Evolutionary conservation across 2,113 vertebrate species (phyloP).

Genomic region (Phodopus roborovskii): DNA sequence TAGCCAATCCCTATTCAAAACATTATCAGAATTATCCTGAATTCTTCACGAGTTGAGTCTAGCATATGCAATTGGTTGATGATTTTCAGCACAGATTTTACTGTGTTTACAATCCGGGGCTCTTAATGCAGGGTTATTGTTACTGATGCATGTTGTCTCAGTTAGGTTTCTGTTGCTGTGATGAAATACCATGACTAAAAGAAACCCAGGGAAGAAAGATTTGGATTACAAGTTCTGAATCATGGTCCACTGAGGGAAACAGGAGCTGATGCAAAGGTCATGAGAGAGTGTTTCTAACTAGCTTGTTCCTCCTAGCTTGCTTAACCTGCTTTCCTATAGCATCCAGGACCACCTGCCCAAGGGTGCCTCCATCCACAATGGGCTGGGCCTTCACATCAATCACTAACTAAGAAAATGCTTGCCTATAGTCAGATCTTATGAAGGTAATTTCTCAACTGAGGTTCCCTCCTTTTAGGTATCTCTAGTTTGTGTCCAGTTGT

Average conservation of each 20-base stretch:
- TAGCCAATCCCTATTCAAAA: background rate
- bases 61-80: background rate
- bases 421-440: background rate
- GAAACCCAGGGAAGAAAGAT: too few relatives aligned
- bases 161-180: background rate
- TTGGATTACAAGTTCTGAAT: background rate
- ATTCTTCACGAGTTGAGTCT: background rate
- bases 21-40: background rate
- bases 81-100: background rate
- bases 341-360: background rate
- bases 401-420: background rate
- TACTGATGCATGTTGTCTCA: background rate
- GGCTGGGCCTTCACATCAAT: background rate
- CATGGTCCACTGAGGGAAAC: background rate
- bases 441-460: background rate
- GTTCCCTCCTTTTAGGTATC: background rate
- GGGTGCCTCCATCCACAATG: too few relatives aligned
- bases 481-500: background rate
- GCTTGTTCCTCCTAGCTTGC: background rate
- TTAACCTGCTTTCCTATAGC: background rate
- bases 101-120: background rate
- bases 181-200: background rate
- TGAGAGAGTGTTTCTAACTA: background rate
- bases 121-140: background rate
- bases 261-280: background rate